Evolutionary conservation across 64 coral and sea anemone species (phyloP), one percentile per base, ranked within the genome.

Genomic region (Astreopora myriophthalma): DNA sequence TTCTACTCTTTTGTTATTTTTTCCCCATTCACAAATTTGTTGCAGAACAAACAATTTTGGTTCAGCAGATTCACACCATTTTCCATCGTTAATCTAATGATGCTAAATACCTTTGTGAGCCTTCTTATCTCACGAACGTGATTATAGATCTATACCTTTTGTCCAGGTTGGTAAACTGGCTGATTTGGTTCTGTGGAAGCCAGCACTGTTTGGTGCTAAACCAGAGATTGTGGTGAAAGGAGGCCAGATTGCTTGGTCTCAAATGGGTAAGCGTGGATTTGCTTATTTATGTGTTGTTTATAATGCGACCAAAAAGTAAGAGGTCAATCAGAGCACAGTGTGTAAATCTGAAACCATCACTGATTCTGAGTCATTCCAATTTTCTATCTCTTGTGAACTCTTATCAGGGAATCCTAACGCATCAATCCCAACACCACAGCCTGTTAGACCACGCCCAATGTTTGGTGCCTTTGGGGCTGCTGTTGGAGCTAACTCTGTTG

Each of bases 401-500:
- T 16, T 28, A 30, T 1, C 29, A 94, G 93, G 93, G 11, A 94
- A 94, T 81, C 93, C 93, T 3, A 94, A 94, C 32, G 87, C 93
- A 20, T 94, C 93, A 11, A 94, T 94, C 74, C 93, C 93, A 57
- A 94, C 93, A 8, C 93, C 93, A 1, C 87, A 94, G 49, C 93
- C 93, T 28, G 93, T 94, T 11, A 90, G 82, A 71, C 93, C 87
- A 65, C 69, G 93, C 19, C 93, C 93, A 1, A 94, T 94, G 93
- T 94, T 94, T 94, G 93, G 93, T 11, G 93, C 93, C 17, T 94
- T 94, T 70, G 93, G 93, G 29, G 88, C 32, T 89, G 70, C 93
- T 58, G 88, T 94, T 86, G 93, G 93, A 22, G 25, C 69, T 3
- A 94, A 94, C 71, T 94, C 93, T 13, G 38, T 94, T 35, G 82